phyloP scores from a whole-genome alignment of 2,797 vertebrate species.

The Calcarius lapponicus region DNA sequence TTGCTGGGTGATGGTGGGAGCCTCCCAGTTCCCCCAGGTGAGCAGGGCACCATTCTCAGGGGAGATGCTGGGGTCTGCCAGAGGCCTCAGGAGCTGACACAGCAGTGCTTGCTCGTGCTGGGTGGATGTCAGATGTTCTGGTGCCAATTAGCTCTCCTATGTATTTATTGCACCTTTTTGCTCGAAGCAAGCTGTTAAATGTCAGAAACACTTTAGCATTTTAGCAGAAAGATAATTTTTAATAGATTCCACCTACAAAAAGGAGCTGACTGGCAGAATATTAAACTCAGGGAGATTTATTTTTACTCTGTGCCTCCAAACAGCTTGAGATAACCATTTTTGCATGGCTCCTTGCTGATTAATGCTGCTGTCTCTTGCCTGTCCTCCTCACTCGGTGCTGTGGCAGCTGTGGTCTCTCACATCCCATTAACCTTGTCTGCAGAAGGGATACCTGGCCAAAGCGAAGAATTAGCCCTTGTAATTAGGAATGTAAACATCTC shows the following conservation, averaged over 20 bases:
- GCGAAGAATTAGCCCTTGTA: constrained; percentile 52
- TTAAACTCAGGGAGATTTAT: constrained; percentile 56
- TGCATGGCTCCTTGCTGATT: constrained; percentile 43
- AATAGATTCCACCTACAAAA: constrained; percentile 68
- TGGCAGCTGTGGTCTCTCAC: constrained; percentile 68
- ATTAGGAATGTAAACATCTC: constrained; percentile 68
- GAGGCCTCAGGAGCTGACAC: constrained; percentile 15
- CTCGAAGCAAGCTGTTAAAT: constrained; percentile 62
- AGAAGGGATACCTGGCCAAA: constrained; percentile 72
- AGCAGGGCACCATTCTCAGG: background rate
- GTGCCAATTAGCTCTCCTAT: constrained; percentile 64
- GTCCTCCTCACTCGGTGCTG: constrained; percentile 9
- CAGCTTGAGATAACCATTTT: constrained; percentile 39
- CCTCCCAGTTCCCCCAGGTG: constrained; percentile 12
- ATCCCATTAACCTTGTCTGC: constrained; percentile 74
- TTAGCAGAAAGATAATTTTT: constrained; percentile 60
- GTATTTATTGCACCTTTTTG: constrained; percentile 51
- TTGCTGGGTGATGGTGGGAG: background rate
- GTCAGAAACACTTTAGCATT: constrained; percentile 58
- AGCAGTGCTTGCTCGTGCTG: background rate
- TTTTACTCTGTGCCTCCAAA: constrained; percentile 47
- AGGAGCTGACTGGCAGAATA: constrained; percentile 65
- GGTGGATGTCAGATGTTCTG: constrained; percentile 2
- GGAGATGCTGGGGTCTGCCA: constrained; percentile 23
- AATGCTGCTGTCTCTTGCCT: constrained; percentile 41